Conservation (phyloP, 2,113 vertebrate species). For the Toxotes chatareus region DNA sequence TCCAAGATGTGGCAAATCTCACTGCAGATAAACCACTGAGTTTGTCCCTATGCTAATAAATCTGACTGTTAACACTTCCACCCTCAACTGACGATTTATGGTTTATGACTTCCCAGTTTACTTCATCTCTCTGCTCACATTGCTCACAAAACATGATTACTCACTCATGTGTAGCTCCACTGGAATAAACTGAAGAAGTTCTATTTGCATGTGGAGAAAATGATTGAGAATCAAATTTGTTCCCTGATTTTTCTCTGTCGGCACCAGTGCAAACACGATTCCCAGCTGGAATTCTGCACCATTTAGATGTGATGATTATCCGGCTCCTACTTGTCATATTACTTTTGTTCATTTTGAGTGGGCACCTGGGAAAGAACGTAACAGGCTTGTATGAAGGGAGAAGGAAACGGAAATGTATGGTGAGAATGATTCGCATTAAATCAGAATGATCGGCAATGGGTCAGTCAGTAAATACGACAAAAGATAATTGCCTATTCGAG, state of each 20-base stretch:
- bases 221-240: conserved; percentile 30
- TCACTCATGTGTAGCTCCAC: conserved; percentile 11
- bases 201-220: conserved; percentile 28
- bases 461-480: conserved; percentile 45
- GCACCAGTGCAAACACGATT: conserved; percentile 4
- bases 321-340: conserved; percentile 34
- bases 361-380: conserved; percentile 22
- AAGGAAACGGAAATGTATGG: conserved; percentile 1
- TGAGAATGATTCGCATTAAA: conserved; percentile 32
- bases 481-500: conserved; percentile 53
- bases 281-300: conserved; percentile 39
- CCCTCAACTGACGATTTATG: conserved; percentile 27
- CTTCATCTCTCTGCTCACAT: conserved; percentile 14
- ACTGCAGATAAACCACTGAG: conserved; percentile 16
- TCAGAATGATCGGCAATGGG: conserved; percentile 22
- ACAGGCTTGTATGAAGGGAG: background rate
- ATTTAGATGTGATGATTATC: conserved; percentile 46
- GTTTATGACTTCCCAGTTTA: conserved; percentile 32
- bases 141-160: conserved; percentile 49
- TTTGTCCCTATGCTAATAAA: conserved; percentile 12
- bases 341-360: conserved; percentile 31
- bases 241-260: background rate
- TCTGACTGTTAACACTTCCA: conserved; percentile 24
- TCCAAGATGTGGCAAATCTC: conserved; percentile 37
- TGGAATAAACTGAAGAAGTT: conserved; percentile 10